Conservation (phyloP, 2,113 vertebrate species). For the Melanostigma gelatinosum region DNA sequence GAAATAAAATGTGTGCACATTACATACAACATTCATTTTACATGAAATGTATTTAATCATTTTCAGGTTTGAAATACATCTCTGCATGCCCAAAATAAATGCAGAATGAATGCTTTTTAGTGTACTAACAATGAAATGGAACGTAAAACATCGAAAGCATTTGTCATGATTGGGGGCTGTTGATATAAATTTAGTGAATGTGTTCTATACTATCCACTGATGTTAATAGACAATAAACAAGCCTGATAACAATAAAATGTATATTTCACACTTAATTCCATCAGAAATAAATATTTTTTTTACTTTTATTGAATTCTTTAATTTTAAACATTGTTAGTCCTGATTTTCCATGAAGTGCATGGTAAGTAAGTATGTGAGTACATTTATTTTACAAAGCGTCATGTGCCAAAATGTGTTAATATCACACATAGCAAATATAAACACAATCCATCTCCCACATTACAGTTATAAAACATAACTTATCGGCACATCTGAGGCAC, state of each 20-base stretch:
- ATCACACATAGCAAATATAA: not conserved
- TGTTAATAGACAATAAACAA: not conserved
- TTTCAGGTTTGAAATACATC: not conserved
- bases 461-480: not conserved
- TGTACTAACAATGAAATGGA: constrained; percentile 4
- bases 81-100: not conserved
- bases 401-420: not conserved
- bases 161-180: not conserved
- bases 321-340: not conserved
- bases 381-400: not conserved
- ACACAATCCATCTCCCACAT: not conserved
- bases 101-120: not conserved
- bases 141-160: not conserved
- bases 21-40: not conserved
- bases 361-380: not conserved
- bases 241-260: not conserved
- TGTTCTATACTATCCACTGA: not conserved
- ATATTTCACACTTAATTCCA: not conserved
- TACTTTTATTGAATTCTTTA: not conserved
- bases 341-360: not conserved
- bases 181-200: not conserved
- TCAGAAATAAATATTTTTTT: not conserved
- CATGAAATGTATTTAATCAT: not conserved
- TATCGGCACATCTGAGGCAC: not conserved
- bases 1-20: not conserved